Base-by-base conservation (phyloP, 1,140 invertebrate species). In the Helicorthomorpha holstii region DNA sequence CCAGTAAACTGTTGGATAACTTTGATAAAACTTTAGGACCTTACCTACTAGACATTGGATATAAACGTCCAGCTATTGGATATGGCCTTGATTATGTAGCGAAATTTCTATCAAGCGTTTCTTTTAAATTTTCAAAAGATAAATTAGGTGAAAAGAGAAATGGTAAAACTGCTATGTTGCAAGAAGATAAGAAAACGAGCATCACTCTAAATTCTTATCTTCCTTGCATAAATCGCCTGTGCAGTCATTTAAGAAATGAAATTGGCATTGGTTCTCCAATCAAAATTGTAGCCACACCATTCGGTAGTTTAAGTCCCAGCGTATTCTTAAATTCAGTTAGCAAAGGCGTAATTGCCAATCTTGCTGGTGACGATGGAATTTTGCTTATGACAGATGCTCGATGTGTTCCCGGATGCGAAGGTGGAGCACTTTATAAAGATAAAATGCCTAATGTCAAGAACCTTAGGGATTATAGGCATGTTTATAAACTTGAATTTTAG, bases 321-420 rank as follows among this genome's bases (percentile, higher is more conserved):
- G 25, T 50, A 3, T 50, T 50, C 24, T 10, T 50, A 12, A 50
- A 50, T 26, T 44, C 27, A 41, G 14, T 44, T 14, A 50, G 49
- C 23, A 19, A 41, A 41, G 49, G 49, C 3, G 22, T 44, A 50
- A 23, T 50, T 7, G 29, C 25, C 10, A 50, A 50, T 41, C 4
- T 41, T 3, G n/a, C 27, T 19, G 49, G 49, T 3, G 10, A 12
- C 4, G 21, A 46, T 46, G 44, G 19, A 10, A 19, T 46, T 25
- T 25, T 50, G n/a, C 3, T 50, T 3, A 3, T 50, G n/a, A 38
- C 27, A 3, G 49, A 50, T 50, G 49, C 27, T 4, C 3, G 27
- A 44, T 41, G 49, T 41, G 49, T 25, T 3, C 49, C 49, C 12
- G 49, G 49, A 7, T 50, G 12, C 10, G 49, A 50, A 41, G 49